Evolutionary conservation across 1,140 invertebrate species (phyloP), one percentile per base, ranked within the genome.

Genomic region (Drosophila truncata): DNA sequence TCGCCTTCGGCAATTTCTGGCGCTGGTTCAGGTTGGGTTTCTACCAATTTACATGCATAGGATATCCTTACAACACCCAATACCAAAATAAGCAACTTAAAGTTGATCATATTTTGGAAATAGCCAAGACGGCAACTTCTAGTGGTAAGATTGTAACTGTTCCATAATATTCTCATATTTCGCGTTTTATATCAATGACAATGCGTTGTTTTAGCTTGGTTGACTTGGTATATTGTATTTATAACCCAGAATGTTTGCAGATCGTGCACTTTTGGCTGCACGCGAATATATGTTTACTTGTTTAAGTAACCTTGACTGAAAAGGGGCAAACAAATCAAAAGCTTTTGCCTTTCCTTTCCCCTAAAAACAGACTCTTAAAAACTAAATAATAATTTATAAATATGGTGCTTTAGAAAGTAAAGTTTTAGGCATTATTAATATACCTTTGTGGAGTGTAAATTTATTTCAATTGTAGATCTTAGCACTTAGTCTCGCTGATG

Each of bases 221-320:
- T 70, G 29, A 49, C n/a, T 47, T 47, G 3, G 11, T 31, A 23
- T 27, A 23, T n/a, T 11, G 3, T 16, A n/a, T 20, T 29, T 20
- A 29, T 18, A 35, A 33, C 18, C 10, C 6, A 27, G 39, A 58
- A 39, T 72, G 33, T 72, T 72, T 72, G 50, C 69, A 71, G 65
- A 72, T 50, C 65, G 65, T 71, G 64, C 16, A 9, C 27, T 25
- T 29, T 37, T 13, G 33, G 25, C 18, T 44, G 20, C 41, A 71
- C 33, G 35, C 52, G 65, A 58, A 47, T 27, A 29, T 29, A 14
- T 70, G 39, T 66, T 70, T 46, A 20, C 16, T 9, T 66, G 31
- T 66, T 66, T 70, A 33, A 8, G n/a, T 66, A 72, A 59, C 69
- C 69, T 72, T 59, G 35, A 35, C 35, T 71, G 33, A 33, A 57